Evolutionary conservation across 2,888 invertebrate species (phyloP).

Genomic region (Vannuccia rotundouncinata): DNA sequence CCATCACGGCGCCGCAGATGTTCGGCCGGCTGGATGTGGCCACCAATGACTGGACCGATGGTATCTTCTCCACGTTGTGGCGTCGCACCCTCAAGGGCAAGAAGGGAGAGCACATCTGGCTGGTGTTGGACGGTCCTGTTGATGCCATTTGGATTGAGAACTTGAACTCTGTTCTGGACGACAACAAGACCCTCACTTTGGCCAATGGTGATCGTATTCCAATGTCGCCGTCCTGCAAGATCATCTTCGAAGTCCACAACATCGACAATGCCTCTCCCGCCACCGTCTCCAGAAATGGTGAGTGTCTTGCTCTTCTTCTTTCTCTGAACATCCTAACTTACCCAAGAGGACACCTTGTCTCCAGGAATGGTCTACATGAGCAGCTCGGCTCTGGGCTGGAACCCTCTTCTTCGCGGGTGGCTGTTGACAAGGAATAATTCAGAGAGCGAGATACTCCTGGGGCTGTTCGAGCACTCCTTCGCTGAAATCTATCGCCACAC

Average conservation of each 20-base stretch:
- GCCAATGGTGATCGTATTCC: slow-evolving; percentile 86
- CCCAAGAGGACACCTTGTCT: background rate
- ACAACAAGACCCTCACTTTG: slow-evolving; percentile 64
- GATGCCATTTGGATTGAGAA: slow-evolving; percentile 58
- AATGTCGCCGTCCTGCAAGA: slow-evolving; percentile 87
- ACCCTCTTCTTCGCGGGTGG: slow-evolving; percentile 70
- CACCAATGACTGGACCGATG: slow-evolving; percentile 97
- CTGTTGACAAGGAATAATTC: slow-evolving; percentile 55
- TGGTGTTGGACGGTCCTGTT: slow-evolving; percentile 63
- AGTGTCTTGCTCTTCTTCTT: background rate
- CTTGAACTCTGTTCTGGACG: slow-evolving; percentile 57
- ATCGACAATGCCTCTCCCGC: slow-evolving; percentile 96
- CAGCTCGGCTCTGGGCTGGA: slow-evolving; percentile 85
- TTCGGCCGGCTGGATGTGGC: slow-evolving; percentile 90
- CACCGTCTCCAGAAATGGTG: slow-evolving; percentile 81
- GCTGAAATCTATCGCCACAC: slow-evolving; percentile 71
- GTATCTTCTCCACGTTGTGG: slow-evolving; percentile 93
- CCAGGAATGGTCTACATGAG: slow-evolving; percentile 75
- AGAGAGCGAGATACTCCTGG: slow-evolving; percentile 64
- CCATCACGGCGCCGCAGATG: slow-evolving; percentile 94
- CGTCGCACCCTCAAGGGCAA: slow-evolving; percentile 55
- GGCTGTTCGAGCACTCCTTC: slow-evolving; percentile 71
- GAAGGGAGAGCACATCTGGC: slow-evolving; percentile 76
- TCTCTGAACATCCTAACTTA: background rate
- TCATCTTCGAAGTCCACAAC: slow-evolving; percentile 92